These are phyloP conservation scores for Paedocypris micromegethes DNA, from an alignment of 2,797 vertebrate genomes.

Conservation along the genomic window DNA sequence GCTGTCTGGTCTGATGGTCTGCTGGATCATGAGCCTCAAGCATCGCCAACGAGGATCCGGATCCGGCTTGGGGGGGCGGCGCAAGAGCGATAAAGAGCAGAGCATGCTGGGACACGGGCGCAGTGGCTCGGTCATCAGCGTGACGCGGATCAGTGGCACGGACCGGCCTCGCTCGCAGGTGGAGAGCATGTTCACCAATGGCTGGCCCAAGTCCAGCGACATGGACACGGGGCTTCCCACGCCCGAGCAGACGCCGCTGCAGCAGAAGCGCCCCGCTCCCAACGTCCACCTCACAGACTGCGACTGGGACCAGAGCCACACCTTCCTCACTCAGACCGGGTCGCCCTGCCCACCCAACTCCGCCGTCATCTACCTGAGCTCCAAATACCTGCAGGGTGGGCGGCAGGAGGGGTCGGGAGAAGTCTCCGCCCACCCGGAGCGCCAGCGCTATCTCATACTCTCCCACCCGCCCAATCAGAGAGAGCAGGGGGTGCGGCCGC, in stretches of 20 bases:
- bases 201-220: conserved; percentile 83
- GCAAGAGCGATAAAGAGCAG: conserved; percentile 83
- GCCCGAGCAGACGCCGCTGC: conserved; percentile 91
- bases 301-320: conserved; percentile 85
- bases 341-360: conserved; percentile 71
- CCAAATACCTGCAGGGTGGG: conserved; percentile 69
- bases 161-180: conserved; percentile 67
- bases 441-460: conserved; percentile 75
- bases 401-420: conserved; percentile 67
- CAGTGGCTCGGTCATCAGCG: conserved; percentile 85
- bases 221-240: conserved; percentile 90
- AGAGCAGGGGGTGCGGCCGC: conserved; percentile 62
- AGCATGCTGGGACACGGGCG: conserved; percentile 81
- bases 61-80: conserved; percentile 63
- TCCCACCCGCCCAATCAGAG: conserved; percentile 59
- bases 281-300: conserved; percentile 66
- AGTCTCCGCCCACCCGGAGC: conserved; percentile 65
- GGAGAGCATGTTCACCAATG: conserved; percentile 81
- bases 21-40: conserved; percentile 92
- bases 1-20: conserved; percentile 88
- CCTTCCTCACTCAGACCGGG: conserved; percentile 74
- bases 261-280: conserved; percentile 79
- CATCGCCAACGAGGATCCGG: conserved; percentile 68
- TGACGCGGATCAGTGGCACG: conserved; percentile 78
- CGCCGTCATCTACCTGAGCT: conserved; percentile 75